Evolutionary conservation across 2,888 invertebrate species (phyloP).

Genomic region (Eristalinus aeneus): DNA sequence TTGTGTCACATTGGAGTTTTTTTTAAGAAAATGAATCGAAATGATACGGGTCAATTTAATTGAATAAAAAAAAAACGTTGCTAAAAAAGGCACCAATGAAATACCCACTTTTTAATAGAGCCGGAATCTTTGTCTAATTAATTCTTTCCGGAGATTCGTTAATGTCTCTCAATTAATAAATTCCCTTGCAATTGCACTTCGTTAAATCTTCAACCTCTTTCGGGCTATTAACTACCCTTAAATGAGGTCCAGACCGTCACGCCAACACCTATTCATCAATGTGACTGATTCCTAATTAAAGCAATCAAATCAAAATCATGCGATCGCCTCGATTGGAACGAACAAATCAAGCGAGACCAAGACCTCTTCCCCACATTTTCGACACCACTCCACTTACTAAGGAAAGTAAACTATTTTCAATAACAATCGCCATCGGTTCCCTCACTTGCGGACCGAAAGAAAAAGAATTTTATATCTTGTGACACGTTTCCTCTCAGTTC

Average conservation of each 20-base stretch:
- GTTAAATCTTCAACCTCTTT: neutral
- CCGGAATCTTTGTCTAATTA: neutral
- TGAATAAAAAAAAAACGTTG: neutral
- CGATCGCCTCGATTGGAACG: neutral
- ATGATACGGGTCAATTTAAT: neutral
- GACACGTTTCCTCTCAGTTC: neutral
- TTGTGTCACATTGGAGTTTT: neutral
- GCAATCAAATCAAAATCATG: conserved; percentile 19
- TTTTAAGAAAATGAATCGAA: neutral
- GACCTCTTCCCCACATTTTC: neutral
- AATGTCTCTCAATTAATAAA: neutral
- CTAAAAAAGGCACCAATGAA: neutral
- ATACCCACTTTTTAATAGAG: neutral
- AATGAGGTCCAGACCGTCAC: neutral
- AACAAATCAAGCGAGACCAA: neutral
- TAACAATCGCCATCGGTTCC: neutral
- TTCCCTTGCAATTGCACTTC: neutral
- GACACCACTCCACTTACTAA: neutral
- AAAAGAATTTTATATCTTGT: neutral
- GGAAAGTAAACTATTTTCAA: neutral
- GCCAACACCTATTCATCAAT: neutral
- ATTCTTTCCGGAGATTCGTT: neutral
- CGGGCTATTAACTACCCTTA: neutral
- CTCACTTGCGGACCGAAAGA: neutral
- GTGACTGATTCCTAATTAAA: neutral